Percentiles rank a stretch among this genome's conserved stretches.
Evolutionary conservation across 1,140 invertebrate genomes (phyloP).

Genomic region (Spodoptera litura): DNA sequence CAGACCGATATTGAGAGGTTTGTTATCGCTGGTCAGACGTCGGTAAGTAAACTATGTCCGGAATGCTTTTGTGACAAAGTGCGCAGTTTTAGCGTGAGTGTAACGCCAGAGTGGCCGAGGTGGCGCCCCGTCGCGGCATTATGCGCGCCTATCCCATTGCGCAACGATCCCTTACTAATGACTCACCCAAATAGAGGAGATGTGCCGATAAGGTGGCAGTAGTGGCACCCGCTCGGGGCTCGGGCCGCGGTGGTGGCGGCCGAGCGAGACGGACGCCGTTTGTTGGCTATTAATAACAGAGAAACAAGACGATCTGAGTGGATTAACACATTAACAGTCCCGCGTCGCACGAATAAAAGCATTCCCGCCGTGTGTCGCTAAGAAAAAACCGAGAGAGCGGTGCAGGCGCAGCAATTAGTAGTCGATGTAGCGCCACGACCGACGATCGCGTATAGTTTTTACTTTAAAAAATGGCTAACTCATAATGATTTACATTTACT

Average conservation of each 20-base stretch:
- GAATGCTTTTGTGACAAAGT: constrained; percentile 30
- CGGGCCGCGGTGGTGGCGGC: constrained; percentile 23
- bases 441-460: neutral
- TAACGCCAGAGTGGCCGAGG: too few relatives aligned
- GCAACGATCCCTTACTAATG: constrained; percentile 50
- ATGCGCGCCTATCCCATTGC: constrained; percentile 23
- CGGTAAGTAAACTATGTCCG: neutral
- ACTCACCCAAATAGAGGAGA: constrained; percentile 31
- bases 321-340: constrained; percentile 83
- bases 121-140: neutral
- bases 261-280: constrained; percentile 60
- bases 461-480: neutral
- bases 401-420: constrained; percentile 48
- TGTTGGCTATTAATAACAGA: constrained; percentile 78
- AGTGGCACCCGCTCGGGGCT: neutral
- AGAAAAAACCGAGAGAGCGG: constrained; percentile 67
- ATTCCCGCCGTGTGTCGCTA: constrained; percentile 74
- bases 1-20: neutral
- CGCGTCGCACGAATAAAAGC: constrained; percentile 77
- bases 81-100: neutral
- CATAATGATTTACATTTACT: too few relatives aligned
- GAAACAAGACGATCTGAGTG: constrained; percentile 77
- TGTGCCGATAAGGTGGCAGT: constrained; percentile 16
- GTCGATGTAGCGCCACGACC: neutral
- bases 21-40: neutral